A percentile compares a stretch with the other conserved stretches of the same genome.
Conservation (phyloP, 2,888 invertebrate species). For the Agrenia bidenticulata region DNA sequence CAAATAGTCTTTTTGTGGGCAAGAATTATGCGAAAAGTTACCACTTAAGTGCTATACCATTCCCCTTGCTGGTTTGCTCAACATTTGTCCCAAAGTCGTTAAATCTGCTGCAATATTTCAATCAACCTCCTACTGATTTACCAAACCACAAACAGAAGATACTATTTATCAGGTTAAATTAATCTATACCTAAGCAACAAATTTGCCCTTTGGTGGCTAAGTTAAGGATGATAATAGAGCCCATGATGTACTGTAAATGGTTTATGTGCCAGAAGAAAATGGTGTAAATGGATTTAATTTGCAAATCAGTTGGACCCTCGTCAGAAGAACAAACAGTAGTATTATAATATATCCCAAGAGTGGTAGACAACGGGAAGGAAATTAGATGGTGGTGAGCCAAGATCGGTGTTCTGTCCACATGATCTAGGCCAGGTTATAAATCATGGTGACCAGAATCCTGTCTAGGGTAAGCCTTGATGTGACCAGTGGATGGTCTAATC, state of each 20-base stretch:
- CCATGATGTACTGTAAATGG: neutral
- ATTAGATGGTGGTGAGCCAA: constrained; percentile 18
- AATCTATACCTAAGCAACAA: neutral
- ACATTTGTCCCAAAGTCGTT: constrained; percentile 1
- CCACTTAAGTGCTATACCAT: constrained; percentile 10
- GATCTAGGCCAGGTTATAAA: constrained; percentile 47
- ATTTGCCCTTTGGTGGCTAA: neutral
- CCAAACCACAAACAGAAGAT: neutral
- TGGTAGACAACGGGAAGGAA: constrained; percentile 14
- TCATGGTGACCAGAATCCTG: constrained; percentile 49
- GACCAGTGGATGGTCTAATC: constrained; percentile 48
- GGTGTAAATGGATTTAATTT: constrained; percentile 16
- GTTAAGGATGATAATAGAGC: neutral
- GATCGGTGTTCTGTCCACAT: constrained; percentile 36
- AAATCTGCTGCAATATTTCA: neutral
- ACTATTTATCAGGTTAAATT: too few relatives aligned
- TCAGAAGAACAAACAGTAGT: neutral
- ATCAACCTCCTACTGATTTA: neutral
- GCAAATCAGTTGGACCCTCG: constrained; percentile 20
- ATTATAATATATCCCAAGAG: too few relatives aligned
- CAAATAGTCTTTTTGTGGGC: constrained; percentile 8
- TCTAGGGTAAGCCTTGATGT: constrained; percentile 51
- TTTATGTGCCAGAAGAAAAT: constrained; percentile 1
- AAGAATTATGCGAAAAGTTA: constrained; percentile 14
- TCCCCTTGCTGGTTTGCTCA: constrained; percentile 3